A percentile compares a stretch with the other conserved stretches of the same genome.
phyloP scores from a whole-genome alignment of 2,888 invertebrate genomes.

The Matsumyia berberina region DNA sequence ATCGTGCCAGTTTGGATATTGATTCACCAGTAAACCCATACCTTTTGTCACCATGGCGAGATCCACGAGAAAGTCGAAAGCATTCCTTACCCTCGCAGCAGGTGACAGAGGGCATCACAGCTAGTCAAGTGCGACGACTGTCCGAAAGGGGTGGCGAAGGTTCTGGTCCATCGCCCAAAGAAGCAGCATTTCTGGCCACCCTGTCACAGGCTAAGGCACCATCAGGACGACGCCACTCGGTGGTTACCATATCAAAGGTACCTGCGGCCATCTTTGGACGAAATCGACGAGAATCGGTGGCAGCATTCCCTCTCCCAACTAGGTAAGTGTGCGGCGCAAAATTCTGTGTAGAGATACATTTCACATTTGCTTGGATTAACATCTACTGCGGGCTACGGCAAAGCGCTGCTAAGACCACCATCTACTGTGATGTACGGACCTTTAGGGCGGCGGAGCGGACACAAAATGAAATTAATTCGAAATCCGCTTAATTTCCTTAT shows the following conservation, averaged over 20 bases:
- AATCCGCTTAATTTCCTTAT: slow-evolving; percentile 69
- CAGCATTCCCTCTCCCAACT: slow-evolving; percentile 88
- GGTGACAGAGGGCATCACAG: slow-evolving; percentile 93
- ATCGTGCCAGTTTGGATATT: slow-evolving; percentile 88
- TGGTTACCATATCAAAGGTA: slow-evolving; percentile 93
- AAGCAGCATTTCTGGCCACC: slow-evolving; percentile 93
- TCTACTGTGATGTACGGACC: slow-evolving; percentile 12
- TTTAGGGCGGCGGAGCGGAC: slow-evolving; percentile 50
- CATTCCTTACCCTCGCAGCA: slow-evolving; percentile 93
- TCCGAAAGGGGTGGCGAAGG: slow-evolving; percentile 92
- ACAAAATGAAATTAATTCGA: slow-evolving; percentile 62
- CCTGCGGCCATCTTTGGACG: slow-evolving; percentile 91
- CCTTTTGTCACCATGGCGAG: slow-evolving; percentile 92
- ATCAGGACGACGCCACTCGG: slow-evolving; percentile 92
- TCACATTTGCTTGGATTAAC: slow-evolving; percentile 30
- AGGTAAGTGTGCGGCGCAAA: slow-evolving; percentile 84
- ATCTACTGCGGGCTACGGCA: slow-evolving; percentile 19
- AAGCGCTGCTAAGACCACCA: background rate
- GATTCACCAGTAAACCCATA: slow-evolving; percentile 93
- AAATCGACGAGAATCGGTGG: slow-evolving; percentile 92
- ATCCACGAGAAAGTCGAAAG: slow-evolving; percentile 90
- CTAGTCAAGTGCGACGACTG: slow-evolving; percentile 92
- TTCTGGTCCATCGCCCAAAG: slow-evolving; percentile 90
- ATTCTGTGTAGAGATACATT: slow-evolving; percentile 16
- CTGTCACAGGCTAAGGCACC: slow-evolving; percentile 90